phyloP scores from a whole-genome alignment of 2,113 vertebrate genomes.

The Aspidoscelis tigris region DNA sequence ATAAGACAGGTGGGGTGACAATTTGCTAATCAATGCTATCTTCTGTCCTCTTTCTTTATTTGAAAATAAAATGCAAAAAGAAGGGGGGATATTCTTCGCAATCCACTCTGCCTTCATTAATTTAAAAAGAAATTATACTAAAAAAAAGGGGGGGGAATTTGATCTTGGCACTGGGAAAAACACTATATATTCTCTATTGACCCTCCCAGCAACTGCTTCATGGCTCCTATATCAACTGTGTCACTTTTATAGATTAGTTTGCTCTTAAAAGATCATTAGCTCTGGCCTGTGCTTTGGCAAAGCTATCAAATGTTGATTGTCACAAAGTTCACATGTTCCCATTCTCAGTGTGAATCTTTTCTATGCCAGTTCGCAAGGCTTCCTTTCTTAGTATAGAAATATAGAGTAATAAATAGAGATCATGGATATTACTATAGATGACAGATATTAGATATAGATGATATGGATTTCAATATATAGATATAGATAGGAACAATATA shows the following conservation, averaged over 20 bases:
- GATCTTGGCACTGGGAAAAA: slow-evolving; percentile 37
- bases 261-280: background rate
- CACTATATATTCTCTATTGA: background rate
- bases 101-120: slow-evolving; percentile 67
- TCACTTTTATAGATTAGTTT: slow-evolving; percentile 28
- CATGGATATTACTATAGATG: too few relatives aligned
- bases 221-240: rapidly evolving
- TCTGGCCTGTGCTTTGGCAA: background rate
- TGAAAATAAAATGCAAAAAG: slow-evolving; percentile 37
- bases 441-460: too few relatives aligned
- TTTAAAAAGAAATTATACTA: slow-evolving; percentile 61
- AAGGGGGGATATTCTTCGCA: slow-evolving; percentile 8
- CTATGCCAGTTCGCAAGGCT: too few relatives aligned
- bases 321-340: too few relatives aligned
- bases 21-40: slow-evolving; percentile 5
- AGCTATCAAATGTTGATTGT: too few relatives aligned
- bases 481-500: too few relatives aligned
- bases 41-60: background rate
- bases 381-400: too few relatives aligned
- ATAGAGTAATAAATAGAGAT: too few relatives aligned
- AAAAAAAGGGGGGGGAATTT: slow-evolving; percentile 48
- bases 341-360: too few relatives aligned
- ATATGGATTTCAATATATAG: too few relatives aligned
- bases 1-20: rapidly evolving
- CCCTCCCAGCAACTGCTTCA: slow-evolving; percentile 9